Percentiles rank a stretch among this genome's conserved stretches.
Conservation (phyloP, 2,797 vertebrate genomes). For the Xiphorhynchus erythropygius region DNA sequence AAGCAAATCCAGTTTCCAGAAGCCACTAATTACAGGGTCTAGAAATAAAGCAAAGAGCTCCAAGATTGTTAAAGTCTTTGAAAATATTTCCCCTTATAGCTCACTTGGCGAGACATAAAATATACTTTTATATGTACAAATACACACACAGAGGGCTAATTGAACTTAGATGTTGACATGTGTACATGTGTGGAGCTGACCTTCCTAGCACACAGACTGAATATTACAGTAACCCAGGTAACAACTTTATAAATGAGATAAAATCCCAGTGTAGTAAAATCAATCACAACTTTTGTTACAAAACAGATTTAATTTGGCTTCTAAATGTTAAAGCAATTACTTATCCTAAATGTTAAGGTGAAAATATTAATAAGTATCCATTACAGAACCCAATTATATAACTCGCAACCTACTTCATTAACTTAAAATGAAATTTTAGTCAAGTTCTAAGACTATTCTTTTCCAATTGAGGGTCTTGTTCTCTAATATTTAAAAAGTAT, state of each 20-base stretch:
- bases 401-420: background rate
- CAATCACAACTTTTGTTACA: background rate
- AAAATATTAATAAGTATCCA: background rate
- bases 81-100: constrained; percentile 1
- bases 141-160: background rate
- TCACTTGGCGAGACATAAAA: background rate
- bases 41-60: constrained; percentile 24
- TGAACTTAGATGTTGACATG: background rate
- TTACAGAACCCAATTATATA: background rate
- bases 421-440: background rate
- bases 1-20: constrained; percentile 47
- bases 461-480: constrained; percentile 23
- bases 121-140: background rate
- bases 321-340: background rate
- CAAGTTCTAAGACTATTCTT: background rate
- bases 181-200: background rate
- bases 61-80: background rate
- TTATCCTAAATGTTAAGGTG: background rate
- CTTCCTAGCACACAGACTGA: background rate
- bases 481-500: background rate
- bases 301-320: background rate
- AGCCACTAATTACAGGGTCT: constrained; percentile 45
- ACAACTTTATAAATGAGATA: background rate
- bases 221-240: background rate
- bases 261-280: background rate